A percentile compares a stretch with the other conserved stretches of the same genome.
Conservation (phyloP, 2,797 vertebrate genomes). For the Malurus leucopterus region DNA sequence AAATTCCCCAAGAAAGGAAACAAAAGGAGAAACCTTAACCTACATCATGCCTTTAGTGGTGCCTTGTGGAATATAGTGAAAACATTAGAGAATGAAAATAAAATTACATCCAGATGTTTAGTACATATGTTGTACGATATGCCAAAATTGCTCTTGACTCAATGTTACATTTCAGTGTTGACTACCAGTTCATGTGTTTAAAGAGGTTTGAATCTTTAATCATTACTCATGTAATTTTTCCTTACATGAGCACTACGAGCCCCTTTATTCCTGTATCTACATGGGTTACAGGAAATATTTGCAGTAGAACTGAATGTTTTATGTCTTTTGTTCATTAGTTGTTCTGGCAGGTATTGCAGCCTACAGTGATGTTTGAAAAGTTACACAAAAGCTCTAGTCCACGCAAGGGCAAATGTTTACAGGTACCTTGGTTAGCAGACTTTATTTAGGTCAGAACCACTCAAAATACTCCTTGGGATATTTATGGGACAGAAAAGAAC, state of each 20-base stretch:
- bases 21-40: too few relatives aligned
- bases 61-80: background rate
- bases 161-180: background rate
- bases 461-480: background rate
- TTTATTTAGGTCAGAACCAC: background rate
- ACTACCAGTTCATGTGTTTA: background rate
- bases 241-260: rapidly evolving
- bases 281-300: background rate
- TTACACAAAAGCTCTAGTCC: background rate
- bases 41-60: background rate
- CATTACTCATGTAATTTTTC: background rate
- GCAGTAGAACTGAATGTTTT: background rate
- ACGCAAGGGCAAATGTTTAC: background rate
- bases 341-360: background rate
- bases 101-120: background rate
- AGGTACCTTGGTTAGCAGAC: background rate
- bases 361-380: background rate
- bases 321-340: background rate
- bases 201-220: background rate
- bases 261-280: background rate
- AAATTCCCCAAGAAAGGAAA: too few relatives aligned
- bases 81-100: background rate
- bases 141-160: background rate
- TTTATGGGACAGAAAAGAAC: background rate
- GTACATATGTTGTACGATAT: background rate